phyloP scores from a whole-genome alignment of 2,888 invertebrate genomes.

The Dynastes maya region DNA sequence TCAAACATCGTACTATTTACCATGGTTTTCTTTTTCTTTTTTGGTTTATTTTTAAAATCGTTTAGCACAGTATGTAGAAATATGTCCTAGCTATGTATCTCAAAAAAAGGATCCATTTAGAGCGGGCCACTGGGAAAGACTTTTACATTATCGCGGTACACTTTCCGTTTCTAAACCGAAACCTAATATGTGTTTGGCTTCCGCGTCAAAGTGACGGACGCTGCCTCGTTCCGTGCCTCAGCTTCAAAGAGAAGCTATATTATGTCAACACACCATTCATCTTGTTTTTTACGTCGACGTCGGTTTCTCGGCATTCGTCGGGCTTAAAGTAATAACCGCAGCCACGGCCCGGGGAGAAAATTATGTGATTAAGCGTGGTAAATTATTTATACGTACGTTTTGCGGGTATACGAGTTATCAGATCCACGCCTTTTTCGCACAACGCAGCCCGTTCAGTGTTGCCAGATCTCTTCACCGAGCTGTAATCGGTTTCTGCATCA shows the following conservation, averaged over 20 bases:
- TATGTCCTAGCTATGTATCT: too few species aligned
- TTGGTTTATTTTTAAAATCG: constrained; percentile 11
- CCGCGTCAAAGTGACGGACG: neutral
- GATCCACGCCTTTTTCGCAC: too few species aligned
- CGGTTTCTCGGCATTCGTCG: neutral
- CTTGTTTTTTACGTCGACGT: neutral
- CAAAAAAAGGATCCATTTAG: constrained; percentile 18
- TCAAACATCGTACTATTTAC: too few species aligned
- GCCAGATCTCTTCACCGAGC: too few species aligned
- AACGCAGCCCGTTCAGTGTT: too few species aligned
- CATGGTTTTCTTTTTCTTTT: too few species aligned
- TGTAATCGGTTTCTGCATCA: too few species aligned
- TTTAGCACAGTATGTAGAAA: too few species aligned
- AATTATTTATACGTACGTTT: neutral
- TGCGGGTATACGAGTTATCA: neutral
- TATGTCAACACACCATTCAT: constrained; percentile 22
- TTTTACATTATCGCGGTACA: neutral
- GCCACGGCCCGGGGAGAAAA: neutral
- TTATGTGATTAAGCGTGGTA: constrained; percentile 13
- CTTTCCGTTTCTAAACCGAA: constrained; percentile 30
- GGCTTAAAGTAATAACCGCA: neutral
- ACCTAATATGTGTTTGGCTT: constrained; percentile 29
- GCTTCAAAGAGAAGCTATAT: constrained; percentile 18
- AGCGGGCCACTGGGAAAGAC: constrained; percentile 12
- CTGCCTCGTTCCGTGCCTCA: too few species aligned